Evolutionary conservation across 2,888 invertebrate genomes (phyloP), one percentile per base, ranked within the genome.

Genomic region (Pterostichus madidus): DNA sequence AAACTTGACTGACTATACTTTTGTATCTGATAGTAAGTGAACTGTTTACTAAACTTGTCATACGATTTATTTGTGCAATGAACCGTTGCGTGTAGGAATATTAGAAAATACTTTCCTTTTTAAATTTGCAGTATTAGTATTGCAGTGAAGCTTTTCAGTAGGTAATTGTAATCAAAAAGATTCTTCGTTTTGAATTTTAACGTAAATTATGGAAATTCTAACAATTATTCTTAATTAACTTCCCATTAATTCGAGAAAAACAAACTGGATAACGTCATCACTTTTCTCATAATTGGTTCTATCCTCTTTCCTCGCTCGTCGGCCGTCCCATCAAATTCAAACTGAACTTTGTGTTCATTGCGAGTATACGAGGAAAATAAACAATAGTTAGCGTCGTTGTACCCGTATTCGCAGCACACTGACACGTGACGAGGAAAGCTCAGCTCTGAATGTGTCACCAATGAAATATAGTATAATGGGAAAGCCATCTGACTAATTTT

Each of bases 231-330:
- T 35, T 64, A 64, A 64, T 64, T 32, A 35, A 64, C 6, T 13
- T 64, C n/a, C 64, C 35, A 64, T 64, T 32, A 64, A 64, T 64
- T 4, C 32, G n/a, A 64, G 64, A 64, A 64, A 35, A 64, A 64
- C 64, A 64, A 64, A 64, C 64, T 64, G 35, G 13, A 32, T 64
- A 32, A 64, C 64, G 64, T 64, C 32, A 35, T 64, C 64, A 35
- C 64, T 64, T 64, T 64, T 64, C 64, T 64, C 64, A 10, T 64
- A 64, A 64, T 64, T 64, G 13, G n/a, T 49, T 71, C 15, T 71
- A 3, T 71, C 39, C 35, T 39, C 64, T 68, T 68, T 32, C 17
- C 11, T 61, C 13, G 39, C 39, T 39, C 39, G 39, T 61, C 32
- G n/a, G 8, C 0, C 15, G 39, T 71, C 44, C 8, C 39, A 39